phyloP scores from a whole-genome alignment of 2,888 invertebrate species.

The Cecidostiba fungosa region DNA sequence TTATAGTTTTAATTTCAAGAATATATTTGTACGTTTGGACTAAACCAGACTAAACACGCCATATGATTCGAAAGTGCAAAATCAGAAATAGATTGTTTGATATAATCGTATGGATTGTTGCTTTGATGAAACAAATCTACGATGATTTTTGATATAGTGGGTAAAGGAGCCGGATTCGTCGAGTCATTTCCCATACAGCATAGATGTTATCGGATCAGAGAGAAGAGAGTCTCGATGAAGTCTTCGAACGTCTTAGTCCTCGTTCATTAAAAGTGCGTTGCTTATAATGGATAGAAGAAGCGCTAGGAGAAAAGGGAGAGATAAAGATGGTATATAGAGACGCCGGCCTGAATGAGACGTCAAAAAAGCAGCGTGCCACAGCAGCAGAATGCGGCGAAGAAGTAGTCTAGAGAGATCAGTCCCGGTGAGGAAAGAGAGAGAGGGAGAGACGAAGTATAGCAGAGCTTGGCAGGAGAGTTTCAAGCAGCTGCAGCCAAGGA shows the following conservation, averaged over 20 bases:
- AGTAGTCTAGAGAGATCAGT: not conserved
- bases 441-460: not conserved
- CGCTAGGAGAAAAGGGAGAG: not conserved
- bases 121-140: too few species aligned
- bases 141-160: too few species aligned
- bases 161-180: too few species aligned
- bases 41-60: too few species aligned
- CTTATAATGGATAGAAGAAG: not conserved
- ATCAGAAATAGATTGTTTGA: too few species aligned
- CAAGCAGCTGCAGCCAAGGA: not conserved
- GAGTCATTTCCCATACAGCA: not conserved
- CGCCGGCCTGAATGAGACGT: slow-evolving; percentile 21
- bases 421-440: too few species aligned
- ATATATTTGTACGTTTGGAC: not conserved
- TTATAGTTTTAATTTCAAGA: not conserved
- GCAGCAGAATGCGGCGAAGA: not conserved
- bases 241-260: slow-evolving; percentile 4
- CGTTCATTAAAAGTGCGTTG: slow-evolving; percentile 29
- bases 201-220: not conserved
- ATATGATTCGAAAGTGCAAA: too few species aligned
- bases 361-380: slow-evolving; percentile 15
- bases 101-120: too few species aligned
- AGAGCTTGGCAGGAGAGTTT: not conserved
- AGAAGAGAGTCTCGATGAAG: not conserved
- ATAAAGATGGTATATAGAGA: not conserved